Evolutionary conservation across 2,113 vertebrate species (phyloP).

Genomic region (Heterochromis multidens): DNA sequence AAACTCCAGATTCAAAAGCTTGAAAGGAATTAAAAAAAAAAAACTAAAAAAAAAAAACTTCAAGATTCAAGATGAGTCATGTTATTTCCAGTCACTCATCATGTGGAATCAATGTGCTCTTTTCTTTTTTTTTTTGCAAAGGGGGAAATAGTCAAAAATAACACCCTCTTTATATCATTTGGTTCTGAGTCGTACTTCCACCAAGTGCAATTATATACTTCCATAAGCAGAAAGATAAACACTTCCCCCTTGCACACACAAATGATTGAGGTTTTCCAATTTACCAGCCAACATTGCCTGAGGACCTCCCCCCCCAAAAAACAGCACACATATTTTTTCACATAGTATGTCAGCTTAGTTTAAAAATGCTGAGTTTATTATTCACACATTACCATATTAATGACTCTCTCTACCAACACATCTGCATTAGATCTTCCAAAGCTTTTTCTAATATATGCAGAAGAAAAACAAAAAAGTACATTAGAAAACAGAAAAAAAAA

Average conservation of each 20-base stretch:
- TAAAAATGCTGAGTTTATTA: neutral
- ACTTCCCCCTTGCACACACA: neutral
- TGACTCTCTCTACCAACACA: neutral
- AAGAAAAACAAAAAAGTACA: neutral
- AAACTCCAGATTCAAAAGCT: neutral
- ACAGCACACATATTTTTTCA: too few species aligned
- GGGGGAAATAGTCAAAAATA: neutral
- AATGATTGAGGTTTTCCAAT: neutral
- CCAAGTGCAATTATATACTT: neutral
- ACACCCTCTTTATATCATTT: neutral
- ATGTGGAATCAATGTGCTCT: neutral
- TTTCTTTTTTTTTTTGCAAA: neutral
- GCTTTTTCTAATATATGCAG: neutral
- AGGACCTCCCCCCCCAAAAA: accelerated
- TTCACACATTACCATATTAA: neutral
- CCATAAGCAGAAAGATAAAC: neutral
- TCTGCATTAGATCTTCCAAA: neutral
- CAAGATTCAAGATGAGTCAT: conserved; percentile 7
- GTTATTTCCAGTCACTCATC: neutral
- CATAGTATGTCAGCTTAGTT: neutral
- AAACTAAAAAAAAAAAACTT: accelerated
- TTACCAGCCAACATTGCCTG: neutral
- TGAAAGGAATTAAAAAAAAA: accelerated
- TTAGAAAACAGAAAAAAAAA: neutral
- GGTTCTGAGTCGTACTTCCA: neutral